Evolutionary conservation across 2,888 invertebrate species (phyloP), one percentile per base, ranked within the genome.

Genomic region (Acanthacorydalis orientalis): DNA sequence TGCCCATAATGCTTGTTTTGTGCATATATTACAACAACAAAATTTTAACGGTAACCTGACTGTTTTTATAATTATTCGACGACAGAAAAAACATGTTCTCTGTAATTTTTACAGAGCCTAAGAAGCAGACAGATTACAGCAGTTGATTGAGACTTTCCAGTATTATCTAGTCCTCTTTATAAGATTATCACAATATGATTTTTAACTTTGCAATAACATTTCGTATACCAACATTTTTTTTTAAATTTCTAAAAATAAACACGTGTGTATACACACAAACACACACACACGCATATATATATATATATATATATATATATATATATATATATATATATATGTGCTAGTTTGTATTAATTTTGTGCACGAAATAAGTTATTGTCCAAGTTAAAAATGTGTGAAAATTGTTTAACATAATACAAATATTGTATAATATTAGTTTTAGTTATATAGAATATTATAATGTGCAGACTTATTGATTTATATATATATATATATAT

Each of bases 151-250:
- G 61, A 63, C 72, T 71, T 69, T 72, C 75, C 75, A 76, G 76
- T 77, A 77, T 77, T 77, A 75, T 75, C 76, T 76, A 75, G 75
- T 76, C 75, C 72, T 73, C 72, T 64, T 47, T 47, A 47, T 23
- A 23, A 23, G 23, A 23, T 23, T 23, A 23, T 23, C 23, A 23
- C 23, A 23, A 23, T 23, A 23, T 47, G 39, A 39, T 39, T 12
- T 31, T 31, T 31, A 31, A 43, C 31, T 43, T 43, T 43, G 11
- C 35, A 15, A 34, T 35, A 44, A 14, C 33, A 2, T 15, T 43
- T 14, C 31, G 16, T 43, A 31, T 43, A 15, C 14, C n/a, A 39
- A 39, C 11, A 10, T 11, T 14, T 10, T 11, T 31, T 14, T 43
- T 32, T 8, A 32, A 43, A 31, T 31, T 35, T 44, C 31, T 44